Conservation (phyloP, 2,888 invertebrate genomes). For the Heliconius ethilla region DNA sequence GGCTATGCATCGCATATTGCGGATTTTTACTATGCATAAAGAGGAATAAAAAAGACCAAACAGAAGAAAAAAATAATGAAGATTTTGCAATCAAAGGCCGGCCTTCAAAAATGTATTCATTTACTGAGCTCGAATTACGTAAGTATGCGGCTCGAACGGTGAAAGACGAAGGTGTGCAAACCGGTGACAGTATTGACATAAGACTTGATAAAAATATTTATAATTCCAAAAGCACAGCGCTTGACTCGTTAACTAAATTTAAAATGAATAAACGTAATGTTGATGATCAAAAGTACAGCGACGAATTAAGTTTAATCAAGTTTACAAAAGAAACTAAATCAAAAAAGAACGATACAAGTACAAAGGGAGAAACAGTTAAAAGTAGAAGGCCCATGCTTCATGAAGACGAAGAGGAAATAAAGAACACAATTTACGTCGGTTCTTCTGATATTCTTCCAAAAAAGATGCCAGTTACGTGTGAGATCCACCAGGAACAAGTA, state of each 20-base stretch:
- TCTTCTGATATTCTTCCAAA: not conserved
- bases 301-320: slow-evolving; percentile 61
- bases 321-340: slow-evolving; percentile 54
- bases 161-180: slow-evolving; percentile 61
- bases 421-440: slow-evolving; percentile 52
- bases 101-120: slow-evolving; percentile 54
- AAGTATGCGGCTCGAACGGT: slow-evolving; percentile 49
- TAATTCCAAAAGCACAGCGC: not conserved
- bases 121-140: slow-evolving; percentile 60
- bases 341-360: slow-evolving; percentile 35
- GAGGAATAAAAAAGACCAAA: slow-evolving; percentile 36
- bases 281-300: slow-evolving; percentile 37
- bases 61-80: slow-evolving; percentile 26
- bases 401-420: slow-evolving; percentile 55
- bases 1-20: slow-evolving; percentile 37
- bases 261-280: not conserved
- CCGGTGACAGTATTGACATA: slow-evolving; percentile 62
- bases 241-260: not conserved
- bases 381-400: slow-evolving; percentile 21
- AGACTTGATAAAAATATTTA: slow-evolving; percentile 44
- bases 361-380: slow-evolving; percentile 10
- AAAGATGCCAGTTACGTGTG: slow-evolving; percentile 29
- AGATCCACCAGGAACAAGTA: slow-evolving; percentile 39
- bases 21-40: slow-evolving; percentile 46
- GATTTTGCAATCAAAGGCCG: slow-evolving; percentile 13